These are phyloP conservation scores for Caenorhabditis becei DNA, from an alignment of 2,888 invertebrate genomes.

Conservation along the genomic window DNA sequence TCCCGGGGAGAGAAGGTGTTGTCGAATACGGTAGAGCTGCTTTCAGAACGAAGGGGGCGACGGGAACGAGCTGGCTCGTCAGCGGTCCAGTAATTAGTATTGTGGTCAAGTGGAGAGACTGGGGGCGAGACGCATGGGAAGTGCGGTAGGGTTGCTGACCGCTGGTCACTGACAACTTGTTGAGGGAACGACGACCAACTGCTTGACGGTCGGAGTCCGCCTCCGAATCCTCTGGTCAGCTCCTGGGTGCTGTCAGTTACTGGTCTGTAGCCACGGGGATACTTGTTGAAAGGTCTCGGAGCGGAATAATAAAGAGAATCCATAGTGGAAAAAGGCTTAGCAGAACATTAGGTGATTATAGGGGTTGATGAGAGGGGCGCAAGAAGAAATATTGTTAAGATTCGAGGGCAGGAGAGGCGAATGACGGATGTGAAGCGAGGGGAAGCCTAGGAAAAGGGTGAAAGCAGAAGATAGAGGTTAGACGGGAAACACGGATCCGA, in stretches of 20 bases:
- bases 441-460: slow-evolving; percentile 19
- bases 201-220: slow-evolving; percentile 62
- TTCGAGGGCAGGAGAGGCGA: slow-evolving; percentile 36
- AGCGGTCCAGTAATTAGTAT: slow-evolving; percentile 41
- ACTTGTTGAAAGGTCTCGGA: slow-evolving; percentile 68
- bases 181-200: slow-evolving; percentile 65
- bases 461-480: slow-evolving; percentile 31
- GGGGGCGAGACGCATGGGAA: slow-evolving; percentile 61
- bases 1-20: slow-evolving; percentile 59
- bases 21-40: slow-evolving; percentile 59
- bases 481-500: slow-evolving; percentile 35
- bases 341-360: slow-evolving; percentile 46
- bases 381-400: slow-evolving; percentile 56
- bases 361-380: slow-evolving; percentile 15
- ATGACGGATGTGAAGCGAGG: slow-evolving; percentile 21
- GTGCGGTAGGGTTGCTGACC: slow-evolving; percentile 58
- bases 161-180: slow-evolving; percentile 58
- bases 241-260: slow-evolving; percentile 59
- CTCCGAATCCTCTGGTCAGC: slow-evolving; percentile 38
- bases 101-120: slow-evolving; percentile 40
- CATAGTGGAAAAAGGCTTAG: slow-evolving; percentile 43
- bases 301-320: slow-evolving; percentile 65
- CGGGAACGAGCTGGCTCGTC: slow-evolving; percentile 53
- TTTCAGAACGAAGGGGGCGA: slow-evolving; percentile 53
- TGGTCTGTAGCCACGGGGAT: slow-evolving; percentile 68